Conservation (phyloP, 2,113 vertebrate genomes). For the Heptranchias perlo region DNA sequence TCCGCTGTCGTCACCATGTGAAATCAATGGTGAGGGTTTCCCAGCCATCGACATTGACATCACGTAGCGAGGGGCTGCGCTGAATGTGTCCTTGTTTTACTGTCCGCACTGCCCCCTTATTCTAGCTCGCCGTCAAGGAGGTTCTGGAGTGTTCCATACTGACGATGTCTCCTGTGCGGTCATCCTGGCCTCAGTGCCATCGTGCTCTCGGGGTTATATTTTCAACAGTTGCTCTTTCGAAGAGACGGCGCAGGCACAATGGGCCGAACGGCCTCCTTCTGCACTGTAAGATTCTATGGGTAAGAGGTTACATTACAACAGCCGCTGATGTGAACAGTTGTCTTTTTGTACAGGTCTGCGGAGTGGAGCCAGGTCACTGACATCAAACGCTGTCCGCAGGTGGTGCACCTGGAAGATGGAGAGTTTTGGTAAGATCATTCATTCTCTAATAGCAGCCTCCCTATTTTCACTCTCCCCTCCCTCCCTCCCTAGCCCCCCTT, state of each 20-base stretch:
- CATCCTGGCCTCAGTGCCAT: background rate
- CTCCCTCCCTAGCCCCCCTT: background rate
- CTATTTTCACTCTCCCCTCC: background rate
- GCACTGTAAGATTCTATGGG: too few species aligned
- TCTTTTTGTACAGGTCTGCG: background rate
- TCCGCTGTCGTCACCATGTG: too few species aligned
- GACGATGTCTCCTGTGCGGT: background rate
- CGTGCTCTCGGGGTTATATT: background rate
- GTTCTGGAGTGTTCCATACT: background rate
- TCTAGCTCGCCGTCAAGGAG: background rate
- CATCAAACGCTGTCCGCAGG: slow-evolving; percentile 39
- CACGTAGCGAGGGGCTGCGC: too few species aligned
- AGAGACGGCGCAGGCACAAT: too few species aligned
- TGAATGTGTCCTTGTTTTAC: background rate
- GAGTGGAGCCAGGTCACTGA: slow-evolving; percentile 45
- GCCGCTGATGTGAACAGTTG: background rate
- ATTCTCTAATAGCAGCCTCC: background rate
- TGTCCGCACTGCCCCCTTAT: background rate
- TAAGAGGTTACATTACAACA: too few species aligned
- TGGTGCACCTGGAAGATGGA: slow-evolving; percentile 45
- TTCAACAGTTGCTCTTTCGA: too few species aligned
- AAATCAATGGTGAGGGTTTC: too few species aligned
- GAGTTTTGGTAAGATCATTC: slow-evolving; percentile 48
- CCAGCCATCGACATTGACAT: too few species aligned
- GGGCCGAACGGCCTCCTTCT: too few species aligned